phyloP scores from a whole-genome alignment of 2,797 vertebrate genomes.

The Schizopygopsis malacanthus region DNA sequence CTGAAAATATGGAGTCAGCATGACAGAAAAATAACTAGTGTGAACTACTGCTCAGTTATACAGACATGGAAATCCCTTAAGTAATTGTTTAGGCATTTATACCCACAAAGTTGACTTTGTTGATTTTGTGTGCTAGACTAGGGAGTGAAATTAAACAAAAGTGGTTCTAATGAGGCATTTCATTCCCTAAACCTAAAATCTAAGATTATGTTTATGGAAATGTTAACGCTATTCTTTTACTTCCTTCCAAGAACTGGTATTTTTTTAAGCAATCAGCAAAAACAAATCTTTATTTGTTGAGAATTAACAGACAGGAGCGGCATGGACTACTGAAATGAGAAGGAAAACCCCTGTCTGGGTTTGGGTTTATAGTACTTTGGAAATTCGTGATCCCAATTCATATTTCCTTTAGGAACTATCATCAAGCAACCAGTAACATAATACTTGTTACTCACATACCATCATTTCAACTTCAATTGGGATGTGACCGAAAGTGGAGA shows the following conservation, averaged over 20 bases:
- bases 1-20: constrained; percentile 9
- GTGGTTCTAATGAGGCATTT: constrained; percentile 1
- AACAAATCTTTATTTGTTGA: not conserved
- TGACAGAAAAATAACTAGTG: not conserved
- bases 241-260: not conserved
- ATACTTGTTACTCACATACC: not conserved
- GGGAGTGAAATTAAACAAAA: not conserved
- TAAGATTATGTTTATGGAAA: not conserved
- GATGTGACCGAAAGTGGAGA: not conserved
- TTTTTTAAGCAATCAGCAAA: not conserved
- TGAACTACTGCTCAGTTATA: not conserved
- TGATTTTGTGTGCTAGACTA: not conserved
- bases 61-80: constrained; percentile 1
- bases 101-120: constrained; percentile 1
- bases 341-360: not conserved
- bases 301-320: not conserved
- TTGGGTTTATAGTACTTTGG: not conserved
- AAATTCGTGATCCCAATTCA: not conserved
- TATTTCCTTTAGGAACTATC: not conserved
- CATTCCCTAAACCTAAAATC: constrained; percentile 12
- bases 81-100: constrained; percentile 16
- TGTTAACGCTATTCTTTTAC: constrained; percentile 3
- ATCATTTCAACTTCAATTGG: not conserved
- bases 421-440: not conserved
- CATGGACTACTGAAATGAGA: not conserved